Evolutionary conservation across 2,888 invertebrate species (phyloP), one percentile per base, ranked within the genome.

Genomic region (Brachyopa scutellaris): DNA sequence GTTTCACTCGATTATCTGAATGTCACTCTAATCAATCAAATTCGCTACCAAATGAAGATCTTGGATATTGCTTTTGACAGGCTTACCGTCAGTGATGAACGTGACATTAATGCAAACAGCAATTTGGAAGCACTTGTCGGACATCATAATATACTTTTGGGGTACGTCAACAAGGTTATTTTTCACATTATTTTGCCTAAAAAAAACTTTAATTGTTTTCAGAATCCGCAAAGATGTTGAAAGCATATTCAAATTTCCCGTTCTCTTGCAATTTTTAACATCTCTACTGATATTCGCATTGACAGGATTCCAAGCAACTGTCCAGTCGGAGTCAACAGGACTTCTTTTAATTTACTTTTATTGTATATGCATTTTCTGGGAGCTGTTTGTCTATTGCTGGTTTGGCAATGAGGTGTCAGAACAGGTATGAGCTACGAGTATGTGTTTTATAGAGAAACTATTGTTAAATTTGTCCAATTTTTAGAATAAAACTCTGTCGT

Each of bases 371-470:
- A 85, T 87, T n/a, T 85, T 87, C 13, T 85, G 78, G 1, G 85
- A 89, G 26, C 69, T 89, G 3, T 88, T 88, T 13, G 13, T 87
- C 2, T 88, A 88, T 26, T 88, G 88, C 45, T 88, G 86, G 85
- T 87, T 87, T 51, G 88, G 87, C 5, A 88, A 87, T 66, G 87
- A 87, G 45, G 86, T 87, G 1, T 85, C 84, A 31, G 87, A 86
- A 17, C 86, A 87, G 85, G 87, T 86, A 64, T 8, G n/a, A 26
- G n/a, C n/a, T n/a, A n/a, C n/a, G n/a, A n/a, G n/a, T n/a, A n/a
- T n/a, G n/a, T n/a, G n/a, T n/a, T n/a, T n/a, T n/a, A n/a, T n/a
- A n/a, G n/a, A n/a, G n/a, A n/a, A n/a, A n/a, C n/a, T n/a, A n/a
- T n/a, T n/a, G n/a, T n/a, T n/a, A n/a, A n/a, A n/a, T n/a, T n/a